Conservation (phyloP, 2,888 invertebrate species). For the Hanleya hanleyi region DNA sequence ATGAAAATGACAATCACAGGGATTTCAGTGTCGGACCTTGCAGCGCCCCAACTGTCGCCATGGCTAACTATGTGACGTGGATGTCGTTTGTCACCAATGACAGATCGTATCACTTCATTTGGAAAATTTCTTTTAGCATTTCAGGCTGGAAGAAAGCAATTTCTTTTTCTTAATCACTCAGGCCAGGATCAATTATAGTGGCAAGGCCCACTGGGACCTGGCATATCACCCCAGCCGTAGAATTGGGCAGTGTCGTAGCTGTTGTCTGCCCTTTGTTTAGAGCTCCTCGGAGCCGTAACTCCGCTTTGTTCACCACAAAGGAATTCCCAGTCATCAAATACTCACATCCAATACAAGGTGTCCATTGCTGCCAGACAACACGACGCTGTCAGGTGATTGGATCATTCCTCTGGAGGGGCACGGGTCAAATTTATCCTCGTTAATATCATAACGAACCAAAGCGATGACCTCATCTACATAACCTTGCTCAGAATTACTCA, state of each 20-base stretch:
- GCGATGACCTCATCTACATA: slow-evolving; percentile 5
- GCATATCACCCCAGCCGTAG: too few species aligned
- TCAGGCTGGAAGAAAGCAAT: neutral
- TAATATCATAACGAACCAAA: slow-evolving; percentile 2
- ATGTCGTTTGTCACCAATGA: neutral
- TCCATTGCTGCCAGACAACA: neutral
- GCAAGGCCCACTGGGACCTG: neutral
- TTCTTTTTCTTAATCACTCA: slow-evolving; percentile 10
- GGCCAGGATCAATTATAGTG: neutral
- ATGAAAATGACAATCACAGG: neutral
- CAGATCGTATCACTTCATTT: neutral
- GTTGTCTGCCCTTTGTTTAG: neutral
- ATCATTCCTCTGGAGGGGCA: neutral
- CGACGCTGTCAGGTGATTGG: neutral
- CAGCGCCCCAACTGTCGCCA: neutral
- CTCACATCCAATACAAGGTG: neutral
- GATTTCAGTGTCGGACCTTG: neutral
- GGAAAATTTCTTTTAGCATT: neutral
- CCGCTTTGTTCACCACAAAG: neutral
- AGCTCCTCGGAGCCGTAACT: too few species aligned
- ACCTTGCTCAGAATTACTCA: neutral
- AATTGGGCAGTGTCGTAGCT: too few species aligned
- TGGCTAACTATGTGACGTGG: neutral
- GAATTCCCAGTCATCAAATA: neutral
- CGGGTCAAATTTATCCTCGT: slow-evolving; percentile 6